phyloP scores from a whole-genome alignment of 1,140 invertebrate species.

The Euura lappo region DNA sequence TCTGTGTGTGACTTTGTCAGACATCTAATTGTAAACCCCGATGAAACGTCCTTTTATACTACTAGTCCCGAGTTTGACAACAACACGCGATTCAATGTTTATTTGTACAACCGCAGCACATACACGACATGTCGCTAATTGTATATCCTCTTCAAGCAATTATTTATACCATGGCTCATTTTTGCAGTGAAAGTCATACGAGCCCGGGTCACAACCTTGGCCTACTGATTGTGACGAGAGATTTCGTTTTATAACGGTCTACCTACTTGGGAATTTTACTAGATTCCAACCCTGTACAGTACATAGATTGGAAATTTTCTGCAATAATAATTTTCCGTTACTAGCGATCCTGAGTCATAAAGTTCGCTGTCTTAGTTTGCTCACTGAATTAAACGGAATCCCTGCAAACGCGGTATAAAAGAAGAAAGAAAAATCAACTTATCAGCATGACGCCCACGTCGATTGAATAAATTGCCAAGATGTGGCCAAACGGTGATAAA shows the following conservation, averaged over 20 bases:
- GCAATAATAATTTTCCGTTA: too few species aligned
- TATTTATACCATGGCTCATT: conserved; percentile 4
- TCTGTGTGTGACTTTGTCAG: too few species aligned
- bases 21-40: too few species aligned
- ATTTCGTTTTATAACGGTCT: background rate
- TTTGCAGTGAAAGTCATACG: conserved; percentile 1
- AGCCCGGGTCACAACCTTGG: conserved; percentile 1
- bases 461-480: background rate
- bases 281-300: too few species aligned
- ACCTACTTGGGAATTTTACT: too few species aligned
- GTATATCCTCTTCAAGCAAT: background rate
- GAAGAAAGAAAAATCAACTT: background rate
- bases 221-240: background rate
- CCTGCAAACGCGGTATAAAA: too few species aligned
- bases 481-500: background rate
- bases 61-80: too few species aligned
- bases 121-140: background rate
- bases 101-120: background rate
- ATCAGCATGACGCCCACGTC: background rate
- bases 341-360: too few species aligned
- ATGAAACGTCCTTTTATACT: too few species aligned
- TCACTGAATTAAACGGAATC: too few species aligned
- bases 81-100: background rate
- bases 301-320: too few species aligned
- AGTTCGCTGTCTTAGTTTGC: too few species aligned